Base-by-base conservation (phyloP, 2,888 invertebrate species). In the Pseudeuparius sepicola region DNA sequence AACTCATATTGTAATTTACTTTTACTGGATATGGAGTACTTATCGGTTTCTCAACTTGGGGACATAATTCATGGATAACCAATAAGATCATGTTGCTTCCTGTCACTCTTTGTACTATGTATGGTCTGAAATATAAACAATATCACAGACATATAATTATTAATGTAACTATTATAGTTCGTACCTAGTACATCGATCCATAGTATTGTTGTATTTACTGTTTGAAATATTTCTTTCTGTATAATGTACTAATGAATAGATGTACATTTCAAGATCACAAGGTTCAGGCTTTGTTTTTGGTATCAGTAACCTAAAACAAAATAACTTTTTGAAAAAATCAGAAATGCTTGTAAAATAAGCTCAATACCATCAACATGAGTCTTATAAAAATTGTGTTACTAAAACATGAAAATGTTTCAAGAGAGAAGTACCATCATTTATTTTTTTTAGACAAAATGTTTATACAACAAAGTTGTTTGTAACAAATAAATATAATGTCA, bases 61-160 rank as follows among this genome's bases (percentile, higher is more conserved):
- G 45, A 52, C 82, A 84, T 39, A 75, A 62, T 28, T 67, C 70
- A 52, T 84, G 77, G 11, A 86, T 75, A 9, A 86, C 82, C 24
- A 88, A 64, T 45, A 89, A 63, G 33, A 89, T 63, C 70, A 88
- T 73, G 55, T 88, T 88, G 42, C 84, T 87, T 44, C 73, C 73
- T 37, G 78, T 77, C 32, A 89, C 81, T 17, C 76, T 70, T 50
- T 84, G 77, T 2, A 79, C 80, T 43, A 82, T 75, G 62, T 80
- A 86, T 9, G 84, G 81, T 45, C 78, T 63, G 37, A 17, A 54
- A 47, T 20, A 7, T 20, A 20, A 20, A 20, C 6, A 20, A 20
- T 20, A n/a, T 20, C n/a, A 20, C 6, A 7, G 6, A 20, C 20
- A n/a, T n/a, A n/a, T 20, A n/a, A 20, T 20, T 20, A 20, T 20